A percentile compares a stretch with the other conserved stretches of the same genome.
These are phyloP conservation scores for Keiferia lycopersicella DNA, from an alignment of 2,888 invertebrate genomes.

Conservation along the genomic window DNA sequence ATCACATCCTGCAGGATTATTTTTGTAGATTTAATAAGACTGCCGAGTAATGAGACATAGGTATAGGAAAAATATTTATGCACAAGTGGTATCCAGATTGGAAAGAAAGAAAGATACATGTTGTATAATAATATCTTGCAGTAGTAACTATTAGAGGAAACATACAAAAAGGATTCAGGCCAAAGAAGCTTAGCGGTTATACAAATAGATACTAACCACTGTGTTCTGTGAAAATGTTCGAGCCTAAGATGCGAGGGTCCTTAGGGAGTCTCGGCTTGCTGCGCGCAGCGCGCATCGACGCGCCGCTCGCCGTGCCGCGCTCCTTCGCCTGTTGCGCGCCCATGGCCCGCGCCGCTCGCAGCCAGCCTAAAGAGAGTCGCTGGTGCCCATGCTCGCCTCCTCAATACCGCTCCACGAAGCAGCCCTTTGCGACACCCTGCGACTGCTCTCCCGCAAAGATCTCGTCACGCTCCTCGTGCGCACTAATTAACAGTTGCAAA, in stretches of 20 bases:
- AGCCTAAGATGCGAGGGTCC: conserved; percentile 91
- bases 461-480: background rate
- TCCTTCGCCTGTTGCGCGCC: conserved; percentile 97
- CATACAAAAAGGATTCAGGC: background rate
- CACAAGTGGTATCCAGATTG: too few species aligned
- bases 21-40: too few species aligned
- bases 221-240: conserved; percentile 97
- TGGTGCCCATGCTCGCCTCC: background rate
- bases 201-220: conserved; percentile 86
- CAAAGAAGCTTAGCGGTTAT: conserved; percentile 1
- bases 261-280: conserved; percentile 88
- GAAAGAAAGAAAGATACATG: too few species aligned
- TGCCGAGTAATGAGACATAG: too few species aligned
- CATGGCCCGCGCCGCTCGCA: conserved; percentile 78
- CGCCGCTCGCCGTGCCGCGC: conserved; percentile 87
- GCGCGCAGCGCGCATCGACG: conserved; percentile 87
- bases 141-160: too few species aligned
- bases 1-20: too few species aligned
- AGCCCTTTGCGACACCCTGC: conserved; percentile 4
- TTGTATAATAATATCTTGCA: too few species aligned
- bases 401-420: background rate
- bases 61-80: too few species aligned
- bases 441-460: conserved; percentile 19
- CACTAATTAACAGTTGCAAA: conserved; percentile 32
- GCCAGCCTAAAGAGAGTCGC: conserved; percentile 12